A percentile compares a stretch with the other conserved stretches of the same genome.
phyloP scores from a whole-genome alignment of 2,113 vertebrate species.

The Epinephelus fuscoguttatus region DNA sequence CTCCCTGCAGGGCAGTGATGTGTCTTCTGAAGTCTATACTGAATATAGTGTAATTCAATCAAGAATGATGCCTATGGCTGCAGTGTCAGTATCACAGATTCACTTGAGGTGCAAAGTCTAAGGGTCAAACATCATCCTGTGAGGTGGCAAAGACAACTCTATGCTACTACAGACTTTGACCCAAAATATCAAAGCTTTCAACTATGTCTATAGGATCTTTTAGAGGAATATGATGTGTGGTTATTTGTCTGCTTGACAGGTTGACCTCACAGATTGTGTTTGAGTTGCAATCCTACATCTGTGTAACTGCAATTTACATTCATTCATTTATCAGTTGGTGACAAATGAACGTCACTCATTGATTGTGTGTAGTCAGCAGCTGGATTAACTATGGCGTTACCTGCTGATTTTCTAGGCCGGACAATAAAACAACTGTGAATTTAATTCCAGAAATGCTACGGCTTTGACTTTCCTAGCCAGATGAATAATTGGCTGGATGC shows the following conservation, averaged over 20 bases:
- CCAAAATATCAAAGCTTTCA: constrained; percentile 26
- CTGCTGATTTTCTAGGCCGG: not conserved
- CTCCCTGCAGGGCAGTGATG: not conserved
- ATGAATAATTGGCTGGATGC: constrained; percentile 80
- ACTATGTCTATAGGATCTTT: not conserved
- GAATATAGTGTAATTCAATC: not conserved
- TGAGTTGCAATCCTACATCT: not conserved
- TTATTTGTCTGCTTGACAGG: not conserved
- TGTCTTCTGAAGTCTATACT: not conserved
- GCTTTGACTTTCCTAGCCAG: constrained; percentile 45
- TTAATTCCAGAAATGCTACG: constrained; percentile 34
- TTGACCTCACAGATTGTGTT: not conserved
- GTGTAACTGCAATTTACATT: not conserved
- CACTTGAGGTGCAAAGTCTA: constrained; percentile 63
- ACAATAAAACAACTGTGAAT: constrained; percentile 24
- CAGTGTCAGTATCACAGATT: not conserved
- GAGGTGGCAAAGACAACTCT: constrained; percentile 56
- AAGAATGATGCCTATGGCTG: not conserved
- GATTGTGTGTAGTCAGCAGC: not conserved
- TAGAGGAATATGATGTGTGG: not conserved
- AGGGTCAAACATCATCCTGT: constrained; percentile 65
- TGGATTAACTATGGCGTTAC: constrained; percentile 23
- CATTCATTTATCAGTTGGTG: too few species aligned
- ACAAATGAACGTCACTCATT: not conserved
- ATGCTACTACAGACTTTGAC: constrained; percentile 69